A percentile compares a stretch with the other conserved stretches of the same genome.
Conservation (phyloP, 1,140 invertebrate genomes). For the Bursaphelenchus mucronatus region DNA sequence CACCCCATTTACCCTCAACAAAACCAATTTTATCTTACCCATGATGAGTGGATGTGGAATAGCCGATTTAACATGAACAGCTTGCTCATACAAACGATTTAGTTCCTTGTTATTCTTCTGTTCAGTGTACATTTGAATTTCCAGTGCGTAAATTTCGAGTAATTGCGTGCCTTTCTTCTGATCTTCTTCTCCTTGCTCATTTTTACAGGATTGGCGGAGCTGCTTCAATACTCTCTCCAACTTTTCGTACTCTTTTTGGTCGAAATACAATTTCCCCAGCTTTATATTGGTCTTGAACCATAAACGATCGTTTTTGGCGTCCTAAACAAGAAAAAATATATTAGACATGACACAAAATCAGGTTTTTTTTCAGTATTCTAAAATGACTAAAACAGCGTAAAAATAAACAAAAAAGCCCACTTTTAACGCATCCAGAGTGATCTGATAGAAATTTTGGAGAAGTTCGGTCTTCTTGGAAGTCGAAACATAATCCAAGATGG, state of each 20-base stretch:
- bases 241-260: slow-evolving; percentile 87
- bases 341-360: no score
- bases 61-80: slow-evolving; percentile 95
- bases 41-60: slow-evolving; percentile 99
- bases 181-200: slow-evolving; percentile 98
- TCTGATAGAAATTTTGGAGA: slow-evolving; percentile 99
- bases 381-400: no score
- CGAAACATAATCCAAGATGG: slow-evolving; percentile 97
- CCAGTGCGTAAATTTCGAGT: slow-evolving; percentile 94
- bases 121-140: slow-evolving; percentile 99
- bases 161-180: slow-evolving; percentile 91
- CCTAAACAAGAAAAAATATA: slow-evolving; percentile 61
- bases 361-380: no score
- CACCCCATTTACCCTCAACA: slow-evolving; percentile 13
- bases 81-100: slow-evolving; percentile 93
- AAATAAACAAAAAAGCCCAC: slow-evolving; percentile 44
- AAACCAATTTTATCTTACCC: slow-evolving; percentile 85
- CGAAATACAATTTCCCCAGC: slow-evolving; percentile 95
- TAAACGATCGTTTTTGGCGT: slow-evolving; percentile 95
- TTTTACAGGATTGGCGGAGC: slow-evolving; percentile 93
- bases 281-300: slow-evolving; percentile 99
- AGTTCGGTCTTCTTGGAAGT: slow-evolving; percentile 85
- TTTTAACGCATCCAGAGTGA: slow-evolving; percentile 91
- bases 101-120: slow-evolving; percentile 99
- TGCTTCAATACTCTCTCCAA: slow-evolving; percentile 94